These are phyloP conservation scores for Ips typographus DNA, from an alignment of 1,140 invertebrate genomes.

Conservation along the genomic window DNA sequence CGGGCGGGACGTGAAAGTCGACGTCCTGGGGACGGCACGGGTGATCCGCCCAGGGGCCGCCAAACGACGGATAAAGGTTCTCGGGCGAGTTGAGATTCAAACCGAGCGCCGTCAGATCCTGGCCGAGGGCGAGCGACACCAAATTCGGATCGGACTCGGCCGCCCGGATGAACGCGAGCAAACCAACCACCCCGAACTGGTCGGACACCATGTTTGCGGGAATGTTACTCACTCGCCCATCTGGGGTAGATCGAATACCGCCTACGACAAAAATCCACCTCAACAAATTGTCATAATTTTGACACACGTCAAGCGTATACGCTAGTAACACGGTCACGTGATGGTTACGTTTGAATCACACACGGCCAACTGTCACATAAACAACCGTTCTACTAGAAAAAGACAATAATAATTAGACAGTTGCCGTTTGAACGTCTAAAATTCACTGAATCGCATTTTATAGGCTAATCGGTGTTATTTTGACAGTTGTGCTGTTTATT, in stretches of 20 bases:
- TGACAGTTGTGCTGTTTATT: too few relatives aligned
- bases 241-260: constrained; percentile 93
- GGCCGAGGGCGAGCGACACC: constrained; percentile 92
- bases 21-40: constrained; percentile 98
- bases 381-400: too few relatives aligned
- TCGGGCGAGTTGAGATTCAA: constrained; percentile 97
- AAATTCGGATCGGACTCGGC: constrained; percentile 96
- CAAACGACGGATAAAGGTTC: constrained; percentile 95
- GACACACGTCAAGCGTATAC: too few relatives aligned
- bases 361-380: too few relatives aligned
- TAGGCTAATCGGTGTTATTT: too few relatives aligned
- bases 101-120: constrained; percentile 95
- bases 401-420: too few relatives aligned
- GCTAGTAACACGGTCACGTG: too few relatives aligned
- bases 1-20: constrained; percentile 97
- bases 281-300: too few relatives aligned
- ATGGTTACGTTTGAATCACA: too few relatives aligned
- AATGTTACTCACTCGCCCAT: constrained; percentile 98
- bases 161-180: constrained; percentile 95
- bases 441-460: too few relatives aligned
- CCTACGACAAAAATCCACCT: constrained; percentile 9
- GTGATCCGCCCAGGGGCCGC: constrained; percentile 96
- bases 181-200: constrained; percentile 98
- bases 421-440: too few relatives aligned
- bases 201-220: constrained; percentile 97